These are phyloP conservation scores for Scyliorhinus canicula DNA, from an alignment of 2,797 vertebrate species.

Conservation along the genomic window DNA sequence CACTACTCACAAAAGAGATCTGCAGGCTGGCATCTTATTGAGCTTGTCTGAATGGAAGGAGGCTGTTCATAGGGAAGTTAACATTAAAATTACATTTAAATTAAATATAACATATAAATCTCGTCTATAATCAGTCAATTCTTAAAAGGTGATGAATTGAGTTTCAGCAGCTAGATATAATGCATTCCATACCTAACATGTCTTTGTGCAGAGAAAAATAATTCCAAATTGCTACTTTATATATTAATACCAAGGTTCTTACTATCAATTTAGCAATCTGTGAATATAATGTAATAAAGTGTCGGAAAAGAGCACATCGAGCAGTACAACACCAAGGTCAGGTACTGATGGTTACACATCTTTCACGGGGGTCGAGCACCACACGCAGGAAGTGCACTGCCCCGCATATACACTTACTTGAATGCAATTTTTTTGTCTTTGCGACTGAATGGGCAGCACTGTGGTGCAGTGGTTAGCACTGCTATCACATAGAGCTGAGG, in stretches of 20 bases:
- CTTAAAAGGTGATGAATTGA: background rate
- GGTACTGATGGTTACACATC: background rate
- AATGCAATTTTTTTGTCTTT: no score
- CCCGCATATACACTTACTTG: background rate
- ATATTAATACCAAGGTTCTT: background rate
- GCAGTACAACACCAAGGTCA: background rate
- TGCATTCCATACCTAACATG: background rate
- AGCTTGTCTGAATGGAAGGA: conserved; percentile 65
- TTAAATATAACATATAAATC: background rate
- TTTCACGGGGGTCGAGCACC: background rate
- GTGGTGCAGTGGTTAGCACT: no score
- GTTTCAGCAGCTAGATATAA: background rate
- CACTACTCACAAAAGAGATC: conserved; percentile 63
- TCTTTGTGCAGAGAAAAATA: background rate
- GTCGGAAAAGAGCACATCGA: background rate
- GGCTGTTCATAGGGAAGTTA: conserved; percentile 48
- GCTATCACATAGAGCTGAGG: no score
- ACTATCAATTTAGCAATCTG: background rate
- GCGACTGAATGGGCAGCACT: no score
- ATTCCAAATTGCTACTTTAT: background rate
- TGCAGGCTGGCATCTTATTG: conserved; percentile 51
- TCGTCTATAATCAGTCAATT: background rate
- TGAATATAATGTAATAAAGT: background rate
- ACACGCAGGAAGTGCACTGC: background rate
- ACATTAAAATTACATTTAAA: background rate